Base-by-base conservation (phyloP, 92 coral and sea anemone species). In the Virgularia gustaviana region DNA sequence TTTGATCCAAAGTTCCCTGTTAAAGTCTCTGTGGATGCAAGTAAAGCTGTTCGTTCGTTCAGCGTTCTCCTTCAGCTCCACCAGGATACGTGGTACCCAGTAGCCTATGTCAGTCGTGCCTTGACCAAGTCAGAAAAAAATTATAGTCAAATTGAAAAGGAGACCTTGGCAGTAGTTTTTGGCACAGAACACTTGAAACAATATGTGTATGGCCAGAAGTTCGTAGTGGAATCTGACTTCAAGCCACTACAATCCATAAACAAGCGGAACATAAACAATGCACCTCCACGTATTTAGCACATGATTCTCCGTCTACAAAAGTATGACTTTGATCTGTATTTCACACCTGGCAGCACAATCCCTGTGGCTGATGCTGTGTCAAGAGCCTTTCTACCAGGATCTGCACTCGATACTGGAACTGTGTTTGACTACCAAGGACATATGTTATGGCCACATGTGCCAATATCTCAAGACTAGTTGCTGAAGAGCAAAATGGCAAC, bases 1-100 rank as follows among this genome's bases (percentile, higher is more conserved):
- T 63, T 63, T 18, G 51, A 63, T 32, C 54, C 71, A 34, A 0
- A 23, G 13, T 36, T 63, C 9, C 59, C 78, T 7, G 41, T 71
- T 36, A 78, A 33, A 57, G 30, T 78, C 2, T 57, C 58, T 6
- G 45, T 66, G 4, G 83, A 78, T 43, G 57, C 62, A 6, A 37
- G 49, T 29, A 78, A 57, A 30, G 38, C 47, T 3, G n/a, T n/a
- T n/a, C 70, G 71, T 23, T 58, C 66, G 9, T 57, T 76, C 16
- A 67, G 65, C 29, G 30, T 29, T 20, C 44, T 77, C 16, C 65
- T 49, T 36, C 82, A 53, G 49, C 3, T 15, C 3, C 55, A 47
- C 22, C 20, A 47, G 3, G 8, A 15, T 7, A 39, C 45, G 15
- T 39, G 45, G 45, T 39, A 15, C 45, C 45, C 7, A 7, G 15